Base-by-base conservation (phyloP, 35 echinoderm and acorn worm genomes). In the Heliocidaris tuberculata region DNA sequence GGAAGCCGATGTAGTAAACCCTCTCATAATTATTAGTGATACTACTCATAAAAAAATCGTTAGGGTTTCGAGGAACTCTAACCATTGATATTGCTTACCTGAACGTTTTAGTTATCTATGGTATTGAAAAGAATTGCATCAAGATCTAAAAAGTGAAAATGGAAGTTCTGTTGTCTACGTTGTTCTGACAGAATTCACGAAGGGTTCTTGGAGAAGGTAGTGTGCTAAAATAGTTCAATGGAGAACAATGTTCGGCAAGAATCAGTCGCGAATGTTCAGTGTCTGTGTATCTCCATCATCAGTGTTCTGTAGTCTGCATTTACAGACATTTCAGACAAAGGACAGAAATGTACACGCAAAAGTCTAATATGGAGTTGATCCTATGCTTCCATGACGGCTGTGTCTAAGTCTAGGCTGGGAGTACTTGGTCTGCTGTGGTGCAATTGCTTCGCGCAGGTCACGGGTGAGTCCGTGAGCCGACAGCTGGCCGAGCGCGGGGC, bases 371-470 rank as follows among this genome's bases (percentile, higher is more conserved):
- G 27, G 65, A 78, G 19, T 78, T 78, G 65, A 78, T 21, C 13
- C 31, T 42, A 93, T 59, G 91, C 91, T 48, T 93, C 91, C 47
- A 48, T 48, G 11, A 93, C 31, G 47, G 31, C 91, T 48, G 91
- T 96, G 32, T 96, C 96, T 49, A 96, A 30, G 78, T 96, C 96
- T 19, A 94, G 48, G 16, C 95, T 96, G 2, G 96, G 96, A 27
- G 96, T 96, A 35, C 96, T 86, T 19, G 96, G 96, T 86, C 96
- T 86, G 94, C 96, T 96, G 56, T 90, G 85, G 35, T 95, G 88
- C 54, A 94, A 61, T 50, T 96, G 96, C 61, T 95, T 48, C 30
- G 86, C 88, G 59, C 96, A 96, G 5, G 56, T 90, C 27, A 31
- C 29, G 6, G 93, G 93, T 19, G 31, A 35, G 30, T 94, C 93